These are phyloP conservation scores for Oreochromis tanganicae DNA, from an alignment of 2,113 vertebrate species.

Conservation along the genomic window DNA sequence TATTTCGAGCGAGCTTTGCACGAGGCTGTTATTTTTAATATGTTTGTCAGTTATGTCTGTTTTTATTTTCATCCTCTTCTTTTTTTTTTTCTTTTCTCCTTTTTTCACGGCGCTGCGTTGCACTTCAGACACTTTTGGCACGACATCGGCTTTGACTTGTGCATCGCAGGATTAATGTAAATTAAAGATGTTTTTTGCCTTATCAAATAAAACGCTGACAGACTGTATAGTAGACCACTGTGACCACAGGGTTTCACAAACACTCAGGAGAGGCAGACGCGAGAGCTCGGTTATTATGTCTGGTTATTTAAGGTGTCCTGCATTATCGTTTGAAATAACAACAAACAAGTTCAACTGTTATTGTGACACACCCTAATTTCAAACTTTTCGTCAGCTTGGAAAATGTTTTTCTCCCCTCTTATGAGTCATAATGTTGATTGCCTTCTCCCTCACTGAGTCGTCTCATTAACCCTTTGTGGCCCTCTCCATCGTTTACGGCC, in stretches of 20 bases:
- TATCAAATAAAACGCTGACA: constrained; percentile 3
- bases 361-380: constrained; percentile 69
- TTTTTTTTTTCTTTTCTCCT: background rate
- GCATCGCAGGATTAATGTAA: background rate
- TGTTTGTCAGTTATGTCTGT: background rate
- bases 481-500: constrained; percentile 64
- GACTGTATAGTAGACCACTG: background rate
- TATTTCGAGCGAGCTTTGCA: background rate
- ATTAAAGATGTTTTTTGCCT: background rate
- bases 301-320: constrained; percentile 46
- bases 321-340: constrained; percentile 54
- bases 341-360: constrained; percentile 54
- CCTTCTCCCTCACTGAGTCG: constrained; percentile 63
- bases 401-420: constrained; percentile 62
- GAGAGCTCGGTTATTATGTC: constrained; percentile 17
- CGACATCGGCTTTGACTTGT: background rate
- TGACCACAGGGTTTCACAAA: constrained; percentile 51
- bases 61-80: background rate
- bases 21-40: constrained; percentile 24
- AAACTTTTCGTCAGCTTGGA: constrained; percentile 62
- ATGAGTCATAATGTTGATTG: constrained; percentile 69
- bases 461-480: constrained; percentile 71
- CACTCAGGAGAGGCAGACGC: constrained; percentile 14
- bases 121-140: background rate
- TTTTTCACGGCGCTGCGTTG: background rate